Conservation (phyloP, 2,797 vertebrate species). For the Melopsittacus undulatus region DNA sequence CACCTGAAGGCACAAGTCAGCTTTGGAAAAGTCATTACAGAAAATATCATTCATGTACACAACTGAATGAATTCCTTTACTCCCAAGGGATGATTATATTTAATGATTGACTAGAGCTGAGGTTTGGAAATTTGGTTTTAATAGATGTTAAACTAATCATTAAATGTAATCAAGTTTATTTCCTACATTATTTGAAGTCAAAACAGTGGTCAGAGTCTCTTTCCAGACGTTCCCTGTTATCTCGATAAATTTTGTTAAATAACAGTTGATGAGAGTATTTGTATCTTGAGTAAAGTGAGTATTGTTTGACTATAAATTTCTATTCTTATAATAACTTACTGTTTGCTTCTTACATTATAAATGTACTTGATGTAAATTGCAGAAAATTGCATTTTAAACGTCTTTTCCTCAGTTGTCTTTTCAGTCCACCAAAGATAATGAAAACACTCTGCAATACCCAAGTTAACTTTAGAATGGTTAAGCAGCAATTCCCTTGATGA, state of each 20-base stretch:
- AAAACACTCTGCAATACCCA: not conserved
- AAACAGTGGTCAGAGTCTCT: not conserved
- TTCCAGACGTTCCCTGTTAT: not conserved
- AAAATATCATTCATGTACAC: not conserved
- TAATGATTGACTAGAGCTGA: not conserved
- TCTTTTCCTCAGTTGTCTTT: conserved; percentile 27
- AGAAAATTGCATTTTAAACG: conserved; percentile 5
- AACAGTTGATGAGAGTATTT: conserved; percentile 17
- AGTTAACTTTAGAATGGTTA: not conserved
- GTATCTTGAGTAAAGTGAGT: not conserved
- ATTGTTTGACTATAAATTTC: not conserved
- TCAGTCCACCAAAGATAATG: not conserved
- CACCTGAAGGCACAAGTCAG: not conserved
- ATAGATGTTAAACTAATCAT: conserved; percentile 31
- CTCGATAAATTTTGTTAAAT: not conserved
- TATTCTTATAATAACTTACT: not conserved
- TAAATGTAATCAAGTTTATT: conserved; percentile 23
- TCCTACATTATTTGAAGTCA: conserved; percentile 3
- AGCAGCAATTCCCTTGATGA: conserved; percentile 39
- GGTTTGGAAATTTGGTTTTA: conserved; percentile 34
- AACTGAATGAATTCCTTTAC: conserved; percentile 30
- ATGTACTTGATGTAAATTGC: conserved; percentile 28
- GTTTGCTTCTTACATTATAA: not conserved
- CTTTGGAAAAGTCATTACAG: conserved; percentile 31
- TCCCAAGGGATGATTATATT: conserved; percentile 8